A percentile compares a stretch with the other conserved stretches of the same genome.
These are phyloP conservation scores for Neotoxoptera formosana DNA, from an alignment of 1,140 invertebrate species.

Conservation along the genomic window DNA sequence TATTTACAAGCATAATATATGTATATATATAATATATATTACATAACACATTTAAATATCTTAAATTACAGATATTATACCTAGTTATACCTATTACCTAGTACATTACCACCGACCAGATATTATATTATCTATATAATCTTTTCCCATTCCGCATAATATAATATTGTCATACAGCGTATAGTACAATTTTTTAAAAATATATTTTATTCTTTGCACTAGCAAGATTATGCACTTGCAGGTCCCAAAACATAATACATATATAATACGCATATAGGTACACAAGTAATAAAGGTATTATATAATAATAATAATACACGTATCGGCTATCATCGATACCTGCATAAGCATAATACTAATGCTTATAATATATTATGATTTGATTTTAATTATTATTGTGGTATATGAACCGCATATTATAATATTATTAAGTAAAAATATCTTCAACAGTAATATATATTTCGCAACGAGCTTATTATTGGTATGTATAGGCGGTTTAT, in stretches of 20 bases:
- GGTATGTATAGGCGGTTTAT: no score
- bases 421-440: neutral
- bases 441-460: neutral
- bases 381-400: constrained; percentile 18
- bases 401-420: neutral
- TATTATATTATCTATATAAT: neutral
- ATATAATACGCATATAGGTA: neutral
- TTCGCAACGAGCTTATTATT: constrained; percentile 1
- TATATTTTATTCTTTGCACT: neutral
- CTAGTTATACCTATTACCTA: neutral
- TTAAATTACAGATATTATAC: neutral
- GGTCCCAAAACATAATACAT: neutral
- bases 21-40: neutral
- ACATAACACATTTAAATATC: neutral
- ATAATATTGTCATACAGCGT: neutral
- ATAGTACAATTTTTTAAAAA: no score
- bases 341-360: neutral
- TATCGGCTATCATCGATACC: neutral
- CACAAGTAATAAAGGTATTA: no score
- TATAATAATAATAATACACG: neutral
- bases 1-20: neutral
- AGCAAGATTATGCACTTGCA: neutral
- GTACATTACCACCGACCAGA: neutral
- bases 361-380: neutral
- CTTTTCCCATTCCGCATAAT: neutral